Percentiles rank a stretch among this genome's conserved stretches.
These are phyloP conservation scores for Leptobrachium leishanense DNA, from an alignment of 2,113 vertebrate species.

Conservation along the genomic window DNA sequence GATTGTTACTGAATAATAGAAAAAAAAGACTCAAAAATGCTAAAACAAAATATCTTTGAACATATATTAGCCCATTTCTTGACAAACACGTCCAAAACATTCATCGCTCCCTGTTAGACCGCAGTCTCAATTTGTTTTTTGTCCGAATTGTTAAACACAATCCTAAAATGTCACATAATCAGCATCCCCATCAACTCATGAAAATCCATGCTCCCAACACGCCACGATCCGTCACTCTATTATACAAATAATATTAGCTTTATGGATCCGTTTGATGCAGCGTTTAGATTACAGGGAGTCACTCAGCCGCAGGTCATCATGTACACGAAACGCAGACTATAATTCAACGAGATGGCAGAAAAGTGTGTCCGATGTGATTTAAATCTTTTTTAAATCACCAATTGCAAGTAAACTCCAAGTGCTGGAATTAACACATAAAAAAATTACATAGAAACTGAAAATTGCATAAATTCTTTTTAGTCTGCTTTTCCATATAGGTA, in stretches of 20 bases:
- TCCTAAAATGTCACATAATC: no score
- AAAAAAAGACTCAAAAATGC: neutral
- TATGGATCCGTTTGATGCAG: no score
- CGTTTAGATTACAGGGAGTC: no score
- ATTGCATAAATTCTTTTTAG: conserved; percentile 35
- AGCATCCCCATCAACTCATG: no score
- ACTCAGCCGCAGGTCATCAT: neutral
- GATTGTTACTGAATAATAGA: neutral
- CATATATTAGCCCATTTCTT: neutral
- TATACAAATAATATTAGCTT: no score
- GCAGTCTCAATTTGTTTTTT: no score
- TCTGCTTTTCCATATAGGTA: conserved; percentile 18
- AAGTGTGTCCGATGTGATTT: neutral
- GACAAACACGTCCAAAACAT: neutral
- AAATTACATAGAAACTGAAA: conserved; percentile 43
- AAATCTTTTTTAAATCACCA: neutral
- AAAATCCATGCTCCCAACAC: no score
- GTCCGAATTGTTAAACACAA: no score
- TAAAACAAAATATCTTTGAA: neutral
- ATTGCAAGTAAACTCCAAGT: conserved; percentile 10
- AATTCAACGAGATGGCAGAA: neutral
- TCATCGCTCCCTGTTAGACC: neutral
- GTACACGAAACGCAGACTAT: neutral
- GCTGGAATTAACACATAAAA: conserved; percentile 23
- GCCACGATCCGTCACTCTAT: no score